A percentile compares a stretch with the other conserved stretches of the same genome.
Evolutionary conservation across 2,888 invertebrate genomes (phyloP).

Genomic region (Cataglyphis albicans): DNA sequence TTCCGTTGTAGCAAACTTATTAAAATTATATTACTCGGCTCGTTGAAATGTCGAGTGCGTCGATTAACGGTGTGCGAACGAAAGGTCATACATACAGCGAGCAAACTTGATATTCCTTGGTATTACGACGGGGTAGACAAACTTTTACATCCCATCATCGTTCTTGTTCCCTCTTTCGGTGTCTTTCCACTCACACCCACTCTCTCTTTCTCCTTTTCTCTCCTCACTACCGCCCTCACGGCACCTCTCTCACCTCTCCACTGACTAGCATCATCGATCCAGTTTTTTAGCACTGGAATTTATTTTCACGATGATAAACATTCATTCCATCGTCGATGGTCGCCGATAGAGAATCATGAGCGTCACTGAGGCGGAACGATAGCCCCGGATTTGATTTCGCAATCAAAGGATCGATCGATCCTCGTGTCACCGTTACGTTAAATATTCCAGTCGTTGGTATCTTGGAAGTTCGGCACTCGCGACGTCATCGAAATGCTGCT

Average conservation of each 20-base stretch:
- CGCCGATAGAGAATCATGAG: not conserved
- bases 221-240: slow-evolving; percentile 43
- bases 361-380: not conserved
- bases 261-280: slow-evolving; percentile 80
- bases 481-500: not conserved
- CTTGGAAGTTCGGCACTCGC: slow-evolving; percentile 1
- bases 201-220: slow-evolving; percentile 18
- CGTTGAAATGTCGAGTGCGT: slow-evolving; percentile 17
- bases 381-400: not conserved
- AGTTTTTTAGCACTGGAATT: slow-evolving; percentile 75
- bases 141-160: slow-evolving; percentile 37
- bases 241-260: slow-evolving; percentile 62
- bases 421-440: slow-evolving; percentile 28
- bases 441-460: not conserved
- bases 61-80: slow-evolving; percentile 54
- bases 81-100: slow-evolving; percentile 57
- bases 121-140: slow-evolving; percentile 12
- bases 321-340: slow-evolving; percentile 36
- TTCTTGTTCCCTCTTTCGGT: slow-evolving; percentile 24
- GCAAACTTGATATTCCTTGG: slow-evolving; percentile 8
- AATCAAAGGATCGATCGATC: slow-evolving; percentile 46
- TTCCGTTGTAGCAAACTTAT: not conserved
- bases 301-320: slow-evolving; percentile 71
- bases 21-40: not conserved
- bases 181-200: slow-evolving; percentile 1